Percentiles rank a stretch among this genome's conserved stretches.
These are phyloP conservation scores for Urophycis tenuis DNA, from an alignment of 2,797 vertebrate genomes.

Conservation along the genomic window DNA sequence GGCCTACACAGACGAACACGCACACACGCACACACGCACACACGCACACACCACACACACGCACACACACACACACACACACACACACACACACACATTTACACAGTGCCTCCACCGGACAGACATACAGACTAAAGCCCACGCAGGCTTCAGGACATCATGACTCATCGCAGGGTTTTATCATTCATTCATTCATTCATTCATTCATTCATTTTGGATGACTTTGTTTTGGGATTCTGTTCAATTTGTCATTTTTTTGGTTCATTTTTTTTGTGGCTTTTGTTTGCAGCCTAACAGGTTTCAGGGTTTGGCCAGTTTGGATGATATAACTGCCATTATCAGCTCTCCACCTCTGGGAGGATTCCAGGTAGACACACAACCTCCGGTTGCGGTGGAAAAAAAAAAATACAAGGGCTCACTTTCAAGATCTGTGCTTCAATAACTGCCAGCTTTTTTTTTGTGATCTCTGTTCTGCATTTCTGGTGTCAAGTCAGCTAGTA, in stretches of 20 bases:
- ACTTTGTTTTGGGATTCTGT: background rate
- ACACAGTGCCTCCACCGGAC: background rate
- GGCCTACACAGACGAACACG: background rate
- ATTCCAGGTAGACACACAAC: constrained; percentile 78
- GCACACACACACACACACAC: constrained; percentile 11
- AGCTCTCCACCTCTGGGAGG: constrained; percentile 78
- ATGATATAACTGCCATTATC: constrained; percentile 76
- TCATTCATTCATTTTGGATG: constrained; percentile 14
- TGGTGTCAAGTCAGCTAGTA: background rate
- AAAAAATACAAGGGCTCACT: constrained; percentile 13
- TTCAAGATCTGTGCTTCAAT: background rate
- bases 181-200: constrained; percentile 30
- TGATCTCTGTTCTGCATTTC: background rate
- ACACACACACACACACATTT: background rate
- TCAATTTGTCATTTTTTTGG: constrained; percentile 5
- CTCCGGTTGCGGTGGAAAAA: constrained; percentile 33
- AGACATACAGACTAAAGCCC: background rate
- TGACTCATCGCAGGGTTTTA: constrained; percentile 18
- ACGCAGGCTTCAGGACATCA: background rate
- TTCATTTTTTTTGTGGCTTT: constrained; percentile 14
- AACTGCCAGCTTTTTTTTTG: background rate
- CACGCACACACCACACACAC: constrained; percentile 6
- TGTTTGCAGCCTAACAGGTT: constrained; percentile 68
- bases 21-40: background rate
- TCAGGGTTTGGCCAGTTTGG: constrained; percentile 77